These are phyloP conservation scores for Miichthys miiuy DNA, from an alignment of 2,797 vertebrate species.

Conservation along the genomic window DNA sequence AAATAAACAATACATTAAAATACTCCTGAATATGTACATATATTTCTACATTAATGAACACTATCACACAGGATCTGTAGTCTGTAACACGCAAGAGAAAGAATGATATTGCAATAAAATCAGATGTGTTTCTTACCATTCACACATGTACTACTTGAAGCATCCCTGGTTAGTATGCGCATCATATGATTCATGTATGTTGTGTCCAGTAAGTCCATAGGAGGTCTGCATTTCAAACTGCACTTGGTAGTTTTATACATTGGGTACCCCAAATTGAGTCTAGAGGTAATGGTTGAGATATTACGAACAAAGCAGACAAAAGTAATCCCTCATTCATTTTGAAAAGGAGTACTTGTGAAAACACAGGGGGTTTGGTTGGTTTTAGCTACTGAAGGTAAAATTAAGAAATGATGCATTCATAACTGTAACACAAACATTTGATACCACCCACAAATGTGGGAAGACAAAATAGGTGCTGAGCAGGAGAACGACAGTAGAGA, in stretches of 20 bases:
- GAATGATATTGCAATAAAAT: not conserved
- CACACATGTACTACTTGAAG: not conserved
- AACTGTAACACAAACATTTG: slow-evolving; percentile 46
- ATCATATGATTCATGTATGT: not conserved
- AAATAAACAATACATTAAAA: not conserved
- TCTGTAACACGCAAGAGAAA: not conserved
- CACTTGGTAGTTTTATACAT: not conserved
- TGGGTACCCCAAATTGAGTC: not conserved
- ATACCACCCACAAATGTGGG: slow-evolving; percentile 49
- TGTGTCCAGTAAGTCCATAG: not conserved
- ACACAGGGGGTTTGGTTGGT: not conserved
- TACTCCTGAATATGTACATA: not conserved
- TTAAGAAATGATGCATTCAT: slow-evolving; percentile 46
- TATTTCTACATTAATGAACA: not conserved
- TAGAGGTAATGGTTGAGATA: not conserved
- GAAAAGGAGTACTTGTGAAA: not conserved
- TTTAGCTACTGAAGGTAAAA: slow-evolving; percentile 27
- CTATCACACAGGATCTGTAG: not conserved
- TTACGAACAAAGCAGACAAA: not conserved
- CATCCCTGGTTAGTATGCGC: not conserved
- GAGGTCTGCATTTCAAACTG: not conserved
- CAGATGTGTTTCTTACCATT: not conserved
- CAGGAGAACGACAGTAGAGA: slow-evolving; percentile 38
- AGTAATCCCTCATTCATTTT: not conserved
- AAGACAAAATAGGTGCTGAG: slow-evolving; percentile 48